Evolutionary conservation across 1,140 invertebrate genomes (phyloP).

Genomic region (Odontomachus brunneus): DNA sequence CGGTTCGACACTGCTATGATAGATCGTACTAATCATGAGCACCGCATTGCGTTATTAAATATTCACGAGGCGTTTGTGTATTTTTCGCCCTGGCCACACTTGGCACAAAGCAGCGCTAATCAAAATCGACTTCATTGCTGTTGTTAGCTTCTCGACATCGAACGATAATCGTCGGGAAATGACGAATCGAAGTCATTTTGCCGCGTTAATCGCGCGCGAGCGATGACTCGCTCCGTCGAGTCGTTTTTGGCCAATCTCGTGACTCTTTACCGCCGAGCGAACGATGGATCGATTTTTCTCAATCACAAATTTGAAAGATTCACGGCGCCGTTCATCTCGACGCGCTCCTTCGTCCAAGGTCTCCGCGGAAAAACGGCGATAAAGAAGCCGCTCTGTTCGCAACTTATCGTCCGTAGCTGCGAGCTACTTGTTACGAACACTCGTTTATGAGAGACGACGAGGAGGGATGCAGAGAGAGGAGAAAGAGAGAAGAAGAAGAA

Average conservation of each 20-base stretch:
- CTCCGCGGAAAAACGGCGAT: conserved; percentile 7
- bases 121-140: conserved; percentile 25
- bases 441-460: conserved; percentile 50
- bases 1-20: conserved; percentile 65
- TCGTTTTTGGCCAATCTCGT: conserved; percentile 23
- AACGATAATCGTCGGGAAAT: background rate
- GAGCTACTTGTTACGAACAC: conserved; percentile 53
- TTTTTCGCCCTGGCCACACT: background rate
- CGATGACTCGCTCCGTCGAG: conserved; percentile 7
- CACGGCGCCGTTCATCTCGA: background rate
- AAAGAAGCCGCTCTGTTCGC: conserved; percentile 10
- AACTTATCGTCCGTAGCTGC: conserved; percentile 40
- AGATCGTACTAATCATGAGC: conserved; percentile 71
- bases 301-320: conserved; percentile 23
- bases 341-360: background rate
- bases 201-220: conserved; percentile 13
- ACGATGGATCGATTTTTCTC: background rate
- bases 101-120: background rate
- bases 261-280: background rate
- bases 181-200: conserved; percentile 8
- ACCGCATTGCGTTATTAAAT: conserved; percentile 61
- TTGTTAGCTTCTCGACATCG: conserved; percentile 38
- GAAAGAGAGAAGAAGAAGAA: background rate
- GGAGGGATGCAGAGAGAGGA: background rate
- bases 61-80: conserved; percentile 55